Evolutionary conservation across 2,888 invertebrate genomes (phyloP).

Genomic region (Conomelus anceps): DNA sequence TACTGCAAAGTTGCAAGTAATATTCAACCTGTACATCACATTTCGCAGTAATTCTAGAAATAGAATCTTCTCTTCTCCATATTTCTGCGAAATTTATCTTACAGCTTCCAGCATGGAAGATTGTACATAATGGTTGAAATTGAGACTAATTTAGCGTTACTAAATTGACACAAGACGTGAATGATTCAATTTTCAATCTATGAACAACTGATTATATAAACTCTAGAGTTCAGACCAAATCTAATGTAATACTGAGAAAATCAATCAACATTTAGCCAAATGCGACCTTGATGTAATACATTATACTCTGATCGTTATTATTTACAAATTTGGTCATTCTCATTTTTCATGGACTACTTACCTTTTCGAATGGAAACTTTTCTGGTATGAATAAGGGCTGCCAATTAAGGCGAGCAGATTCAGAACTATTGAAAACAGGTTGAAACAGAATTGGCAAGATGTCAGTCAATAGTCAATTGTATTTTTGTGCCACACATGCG

Average conservation of each 20-base stretch:
- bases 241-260: neutral
- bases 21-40: neutral
- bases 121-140: neutral
- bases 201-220: neutral
- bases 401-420: neutral
- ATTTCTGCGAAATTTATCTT: neutral
- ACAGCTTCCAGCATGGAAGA: neutral
- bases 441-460: too few species aligned
- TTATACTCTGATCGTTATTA: too few species aligned
- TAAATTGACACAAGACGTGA: neutral
- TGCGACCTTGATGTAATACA: neutral
- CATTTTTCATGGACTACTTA: too few species aligned
- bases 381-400: neutral
- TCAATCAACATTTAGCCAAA: neutral
- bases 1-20: neutral
- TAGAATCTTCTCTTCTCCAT: neutral
- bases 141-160: too few species aligned
- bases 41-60: neutral
- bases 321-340: neutral
- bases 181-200: neutral
- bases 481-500: too few species aligned
- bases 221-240: neutral
- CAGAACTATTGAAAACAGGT: too few species aligned
- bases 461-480: too few species aligned
- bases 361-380: neutral